Evolutionary conservation across 1,140 invertebrate genomes (phyloP), one percentile per base, ranked within the genome.

Genomic region (Popillia japonica): DNA sequence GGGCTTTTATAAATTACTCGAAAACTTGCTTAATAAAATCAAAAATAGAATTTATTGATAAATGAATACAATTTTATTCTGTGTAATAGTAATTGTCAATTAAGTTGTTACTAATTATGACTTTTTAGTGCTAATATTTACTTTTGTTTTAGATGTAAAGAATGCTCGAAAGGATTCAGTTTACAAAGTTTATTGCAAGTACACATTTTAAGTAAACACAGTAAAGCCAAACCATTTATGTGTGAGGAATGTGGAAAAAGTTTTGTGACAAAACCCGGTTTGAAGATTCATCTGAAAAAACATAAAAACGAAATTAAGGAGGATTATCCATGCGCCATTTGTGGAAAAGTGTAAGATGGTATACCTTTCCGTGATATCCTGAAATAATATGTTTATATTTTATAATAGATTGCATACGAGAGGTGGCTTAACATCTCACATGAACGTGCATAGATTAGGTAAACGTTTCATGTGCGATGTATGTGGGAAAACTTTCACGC

Each of bases 401-500:
- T 78, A 22, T 77, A 40, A 40, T 68, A 89, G 88, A 74, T 86
- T 89, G 73, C 89, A 88, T 78, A 85, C 87, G 72, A 83, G 87
- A 40, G 88, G 87, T 72, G 88, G 83, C 20, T 78, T 89, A 80
- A 87, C 87, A 80, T 87, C 89, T 80, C 89, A 90, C 79, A 84
- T 88, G 34, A 88, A 88, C 78, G 88, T 88, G 6, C 89, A 90
- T 80, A 86, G 86, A 74, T 82, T 87, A 74, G 87, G 88, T 22
- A 84, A 86, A 61, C 78, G 83, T 34, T 89, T 88, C 79, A 87
- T 87, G 82, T 89, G 88, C 78, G 87, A 88, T 82, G 84, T 89
- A 20, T 90, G 89, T 82, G 87, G 87, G 0, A 88, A 88, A 80
- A 87, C 87, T 64, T 90, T 90, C 78, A 88, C 88, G 17, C 88